A percentile compares a stretch with the other conserved stretches of the same genome.
Conservation (phyloP, 2,113 vertebrate genomes). For the Ammodytes dubius region DNA sequence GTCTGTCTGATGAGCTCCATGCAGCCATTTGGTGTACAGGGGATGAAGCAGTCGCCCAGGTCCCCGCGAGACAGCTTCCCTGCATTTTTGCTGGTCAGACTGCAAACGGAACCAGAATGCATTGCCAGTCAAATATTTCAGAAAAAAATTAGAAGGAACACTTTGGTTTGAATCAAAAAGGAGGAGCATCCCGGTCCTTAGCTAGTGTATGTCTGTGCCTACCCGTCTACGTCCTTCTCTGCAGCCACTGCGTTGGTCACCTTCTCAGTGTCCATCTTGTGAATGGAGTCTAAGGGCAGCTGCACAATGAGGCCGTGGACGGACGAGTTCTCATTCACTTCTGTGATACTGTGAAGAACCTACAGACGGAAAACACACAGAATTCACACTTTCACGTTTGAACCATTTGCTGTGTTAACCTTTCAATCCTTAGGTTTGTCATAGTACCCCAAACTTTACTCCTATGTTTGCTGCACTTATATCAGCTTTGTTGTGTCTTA, state of each 20-base stretch:
- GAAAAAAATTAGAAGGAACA: too few species aligned
- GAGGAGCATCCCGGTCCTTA: background rate
- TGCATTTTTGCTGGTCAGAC: slow-evolving; percentile 94
- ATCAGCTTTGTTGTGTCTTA: background rate
- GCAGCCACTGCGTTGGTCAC: slow-evolving; percentile 92
- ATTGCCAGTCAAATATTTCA: background rate
- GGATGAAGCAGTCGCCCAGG: slow-evolving; percentile 94
- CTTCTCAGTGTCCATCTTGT: slow-evolving; percentile 91
- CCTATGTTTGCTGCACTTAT: background rate
- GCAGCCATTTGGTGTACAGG: slow-evolving; percentile 97
- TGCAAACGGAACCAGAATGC: slow-evolving; percentile 66
- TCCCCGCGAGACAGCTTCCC: slow-evolving; percentile 97
- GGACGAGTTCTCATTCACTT: slow-evolving; percentile 91
- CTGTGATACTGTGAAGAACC: slow-evolving; percentile 89
- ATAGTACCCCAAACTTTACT: background rate
- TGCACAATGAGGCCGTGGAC: slow-evolving; percentile 96
- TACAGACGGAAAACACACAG: slow-evolving; percentile 54
- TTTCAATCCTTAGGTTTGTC: background rate
- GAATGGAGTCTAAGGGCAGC: slow-evolving; percentile 93
- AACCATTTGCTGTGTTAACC: background rate
- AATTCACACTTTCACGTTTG: background rate
- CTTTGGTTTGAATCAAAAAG: too few species aligned
- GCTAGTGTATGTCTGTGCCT: slow-evolving; percentile 25
- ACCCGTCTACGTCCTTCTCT: slow-evolving; percentile 99
- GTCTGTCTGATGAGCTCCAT: slow-evolving; percentile 96